These are phyloP conservation scores for Beroe forskalii DNA, from an alignment of 37 sponge, comb jelly and placozoan genomes.

Conservation along the genomic window DNA sequence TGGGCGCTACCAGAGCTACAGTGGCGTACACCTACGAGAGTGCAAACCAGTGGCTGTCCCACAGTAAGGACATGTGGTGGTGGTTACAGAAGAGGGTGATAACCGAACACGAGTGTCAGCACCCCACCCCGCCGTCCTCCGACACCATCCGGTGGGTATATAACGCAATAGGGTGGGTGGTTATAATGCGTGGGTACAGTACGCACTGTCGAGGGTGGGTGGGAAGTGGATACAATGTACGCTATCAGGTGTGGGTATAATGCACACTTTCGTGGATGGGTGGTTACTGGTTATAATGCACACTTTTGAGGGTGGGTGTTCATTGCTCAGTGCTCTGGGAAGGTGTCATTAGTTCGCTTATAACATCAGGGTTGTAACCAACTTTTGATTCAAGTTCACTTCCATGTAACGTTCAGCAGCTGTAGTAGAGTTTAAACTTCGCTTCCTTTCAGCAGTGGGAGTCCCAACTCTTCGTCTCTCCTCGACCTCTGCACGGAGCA, in stretches of 20 bases:
- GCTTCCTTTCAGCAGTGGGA: constrained; percentile 17
- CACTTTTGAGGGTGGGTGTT: no score
- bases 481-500: constrained; percentile 60
- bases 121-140: constrained; percentile 16
- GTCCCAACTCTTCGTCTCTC: constrained; percentile 61
- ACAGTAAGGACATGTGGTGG: constrained; percentile 65
- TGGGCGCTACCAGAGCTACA: constrained; percentile 52
- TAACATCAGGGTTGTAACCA: no score
- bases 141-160: background rate
- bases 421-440: no score
- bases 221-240: no score
- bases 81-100: constrained; percentile 54
- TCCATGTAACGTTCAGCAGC: no score
- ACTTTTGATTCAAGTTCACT: no score
- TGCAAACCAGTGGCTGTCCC: constrained; percentile 46
- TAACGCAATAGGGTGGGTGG: background rate
- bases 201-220: no score
- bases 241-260: no score
- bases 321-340: no score
- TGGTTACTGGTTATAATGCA: no score
- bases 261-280: no score
- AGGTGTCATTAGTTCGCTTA: no score
- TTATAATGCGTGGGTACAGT: background rate
- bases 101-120: constrained; percentile 55
- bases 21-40: constrained; percentile 56